These are phyloP conservation scores for Anthrax anthrax DNA, from an alignment of 2,888 invertebrate genomes.

Conservation along the genomic window DNA sequence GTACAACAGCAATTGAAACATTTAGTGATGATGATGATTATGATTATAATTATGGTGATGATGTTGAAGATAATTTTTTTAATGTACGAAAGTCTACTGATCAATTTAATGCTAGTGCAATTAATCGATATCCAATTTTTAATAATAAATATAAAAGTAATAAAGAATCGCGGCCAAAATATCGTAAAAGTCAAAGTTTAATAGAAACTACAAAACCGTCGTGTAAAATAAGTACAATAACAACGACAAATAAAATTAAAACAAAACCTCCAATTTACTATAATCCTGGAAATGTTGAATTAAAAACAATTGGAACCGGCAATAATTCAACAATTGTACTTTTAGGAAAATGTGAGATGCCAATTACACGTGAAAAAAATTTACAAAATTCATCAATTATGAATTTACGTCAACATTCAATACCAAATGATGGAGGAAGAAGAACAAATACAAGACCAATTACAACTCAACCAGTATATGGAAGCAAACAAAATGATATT, in stretches of 20 bases:
- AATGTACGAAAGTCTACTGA: not conserved
- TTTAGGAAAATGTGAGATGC: conserved; percentile 26
- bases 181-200: conserved; percentile 5
- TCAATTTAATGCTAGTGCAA: conserved; percentile 1
- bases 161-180: conserved; percentile 3
- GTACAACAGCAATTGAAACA: not conserved
- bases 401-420: conserved; percentile 4
- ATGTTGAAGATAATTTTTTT: conserved; percentile 3
- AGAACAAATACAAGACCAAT: not conserved
- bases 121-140: not conserved
- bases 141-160: not conserved
- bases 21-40: not conserved
- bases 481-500: not conserved
- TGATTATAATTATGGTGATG: conserved; percentile 3
- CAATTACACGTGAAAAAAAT: conserved; percentile 18
- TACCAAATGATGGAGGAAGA: not conserved
- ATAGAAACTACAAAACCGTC: not conserved
- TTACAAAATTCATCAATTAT: conserved; percentile 11
- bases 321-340: conserved; percentile 15
- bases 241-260: conserved; percentile 7
- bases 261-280: conserved; percentile 15
- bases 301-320: too few relatives aligned
- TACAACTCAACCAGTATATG: not conserved
- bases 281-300: conserved; percentile 2
- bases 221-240: not conserved